Evolutionary conservation across 1,140 invertebrate species (phyloP).

Genomic region (Cylas formicarius): DNA sequence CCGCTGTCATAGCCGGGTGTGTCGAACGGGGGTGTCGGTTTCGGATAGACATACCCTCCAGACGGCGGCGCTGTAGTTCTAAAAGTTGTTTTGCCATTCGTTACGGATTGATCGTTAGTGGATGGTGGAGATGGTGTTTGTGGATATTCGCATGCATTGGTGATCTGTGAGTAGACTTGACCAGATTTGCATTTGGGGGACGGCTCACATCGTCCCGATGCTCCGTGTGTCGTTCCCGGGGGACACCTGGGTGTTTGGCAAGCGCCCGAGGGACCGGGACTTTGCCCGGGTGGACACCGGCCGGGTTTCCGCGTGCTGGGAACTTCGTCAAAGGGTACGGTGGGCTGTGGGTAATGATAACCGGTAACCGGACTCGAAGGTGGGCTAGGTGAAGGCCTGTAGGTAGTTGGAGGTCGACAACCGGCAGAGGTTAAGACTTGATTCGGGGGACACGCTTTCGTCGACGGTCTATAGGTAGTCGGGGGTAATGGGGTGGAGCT

Average conservation of each 20-base stretch:
- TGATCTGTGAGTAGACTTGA: conserved; percentile 16
- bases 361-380: conserved; percentile 6
- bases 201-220: conserved; percentile 13
- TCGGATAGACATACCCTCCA: conserved; percentile 19
- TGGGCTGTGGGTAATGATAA: conserved; percentile 2
- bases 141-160: conserved; percentile 17
- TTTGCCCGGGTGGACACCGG: conserved; percentile 4
- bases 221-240: conserved; percentile 3
- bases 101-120: conserved; percentile 10
- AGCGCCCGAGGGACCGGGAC: conserved; percentile 11
- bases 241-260: conserved; percentile 14
- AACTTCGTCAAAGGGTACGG: background rate
- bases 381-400: background rate
- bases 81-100: conserved; percentile 18
- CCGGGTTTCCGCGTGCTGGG: background rate
- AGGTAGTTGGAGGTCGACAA: background rate
- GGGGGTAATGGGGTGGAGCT: conserved; percentile 5
- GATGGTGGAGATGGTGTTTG: conserved; percentile 9
- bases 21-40: conserved; percentile 13
- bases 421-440: conserved; percentile 9
- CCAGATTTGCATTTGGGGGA: conserved; percentile 8
- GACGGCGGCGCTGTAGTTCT: conserved; percentile 9
- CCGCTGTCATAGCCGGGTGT: too few species aligned
- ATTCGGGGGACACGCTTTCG: conserved; percentile 13
- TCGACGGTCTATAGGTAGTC: background rate